A percentile compares a stretch with the other conserved stretches of the same genome.
Evolutionary conservation across 1,140 invertebrate genomes (phyloP).

Genomic region (Penaeus indicus): DNA sequence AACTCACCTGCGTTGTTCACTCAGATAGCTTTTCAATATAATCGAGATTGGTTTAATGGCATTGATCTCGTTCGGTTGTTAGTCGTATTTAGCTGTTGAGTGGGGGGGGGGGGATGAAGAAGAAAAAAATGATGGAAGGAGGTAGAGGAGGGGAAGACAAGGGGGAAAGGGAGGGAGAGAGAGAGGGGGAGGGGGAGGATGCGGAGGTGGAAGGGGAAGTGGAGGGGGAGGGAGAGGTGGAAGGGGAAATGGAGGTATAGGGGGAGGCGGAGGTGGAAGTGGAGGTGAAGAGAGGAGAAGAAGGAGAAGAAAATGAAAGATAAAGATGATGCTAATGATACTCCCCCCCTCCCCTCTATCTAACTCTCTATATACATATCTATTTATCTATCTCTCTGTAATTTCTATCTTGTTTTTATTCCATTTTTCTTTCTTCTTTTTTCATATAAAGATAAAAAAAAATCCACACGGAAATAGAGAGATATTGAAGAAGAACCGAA

Average conservation of each 20-base stretch:
- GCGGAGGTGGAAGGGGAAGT: no score
- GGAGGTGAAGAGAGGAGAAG: background rate
- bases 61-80: no score
- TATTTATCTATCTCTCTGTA: background rate
- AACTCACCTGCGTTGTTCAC: no score
- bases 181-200: no score
- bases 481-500: background rate
- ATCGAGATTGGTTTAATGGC: no score
- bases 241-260: background rate
- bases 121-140: no score
- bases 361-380: background rate
- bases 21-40: no score
- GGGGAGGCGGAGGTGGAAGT: background rate
- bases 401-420: conserved; percentile 19
- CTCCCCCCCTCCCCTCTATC: background rate
- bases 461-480: background rate
- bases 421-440: background rate
- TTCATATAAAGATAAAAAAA: background rate
- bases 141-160: no score
- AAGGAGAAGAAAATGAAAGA: background rate
- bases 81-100: no score
- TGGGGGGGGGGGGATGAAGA: no score
- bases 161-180: background rate
- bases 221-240: background rate
- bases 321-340: no score